phyloP scores from a whole-genome alignment of 1,140 invertebrate species.

The Pseudomyrmex gracilis region DNA sequence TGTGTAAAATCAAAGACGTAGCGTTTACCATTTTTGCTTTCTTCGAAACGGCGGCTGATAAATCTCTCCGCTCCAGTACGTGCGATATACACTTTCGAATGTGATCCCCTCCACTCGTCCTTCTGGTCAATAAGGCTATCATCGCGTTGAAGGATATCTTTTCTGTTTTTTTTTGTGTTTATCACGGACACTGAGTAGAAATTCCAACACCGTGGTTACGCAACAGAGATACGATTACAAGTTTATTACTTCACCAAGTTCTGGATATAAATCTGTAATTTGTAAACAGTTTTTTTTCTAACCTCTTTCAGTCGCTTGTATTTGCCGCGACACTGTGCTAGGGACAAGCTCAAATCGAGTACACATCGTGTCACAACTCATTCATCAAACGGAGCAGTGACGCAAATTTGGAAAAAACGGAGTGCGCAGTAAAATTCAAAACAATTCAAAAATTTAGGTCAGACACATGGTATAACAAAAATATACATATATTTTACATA shows the following conservation, averaged over 20 bases:
- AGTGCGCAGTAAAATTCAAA: too few species aligned
- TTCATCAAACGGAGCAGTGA: not conserved
- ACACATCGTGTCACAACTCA: too few species aligned
- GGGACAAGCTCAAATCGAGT: not conserved
- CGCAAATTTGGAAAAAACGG: not conserved
- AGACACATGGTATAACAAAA: not conserved
- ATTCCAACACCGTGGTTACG: not conserved
- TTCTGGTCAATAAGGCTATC: constrained; percentile 45
- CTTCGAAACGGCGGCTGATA: constrained; percentile 67
- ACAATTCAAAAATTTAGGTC: too few species aligned
- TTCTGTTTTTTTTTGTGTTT: not conserved
- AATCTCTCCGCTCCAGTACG: constrained; percentile 57
- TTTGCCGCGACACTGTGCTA: too few species aligned
- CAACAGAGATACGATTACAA: constrained; percentile 2
- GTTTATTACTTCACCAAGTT: not conserved
- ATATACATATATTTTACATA: not conserved
- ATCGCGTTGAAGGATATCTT: not conserved
- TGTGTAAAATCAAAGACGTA: not conserved
- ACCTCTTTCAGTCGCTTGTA: constrained; percentile 9
- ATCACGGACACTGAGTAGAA: too few species aligned
- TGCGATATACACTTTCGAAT: constrained; percentile 52
- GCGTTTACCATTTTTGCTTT: constrained; percentile 79
- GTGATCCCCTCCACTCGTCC: constrained; percentile 48
- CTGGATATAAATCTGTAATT: not conserved
- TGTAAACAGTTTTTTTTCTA: not conserved